phyloP scores from a whole-genome alignment of 92 coral and sea anemone genomes.

The Muricea muricata region DNA sequence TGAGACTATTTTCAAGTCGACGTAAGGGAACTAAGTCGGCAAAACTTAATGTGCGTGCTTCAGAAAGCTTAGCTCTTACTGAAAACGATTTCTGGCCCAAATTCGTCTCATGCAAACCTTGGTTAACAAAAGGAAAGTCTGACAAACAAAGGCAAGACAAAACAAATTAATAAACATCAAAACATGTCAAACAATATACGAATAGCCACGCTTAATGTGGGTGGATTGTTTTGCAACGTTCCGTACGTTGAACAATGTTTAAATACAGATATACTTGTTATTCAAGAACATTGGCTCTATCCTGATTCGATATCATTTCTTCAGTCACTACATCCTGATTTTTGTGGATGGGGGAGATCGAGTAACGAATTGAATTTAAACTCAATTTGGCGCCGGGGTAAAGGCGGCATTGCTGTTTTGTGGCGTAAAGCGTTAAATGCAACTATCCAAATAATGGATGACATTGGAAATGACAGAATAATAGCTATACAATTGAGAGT shows the following conservation, averaged over 20 bases:
- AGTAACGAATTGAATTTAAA: neutral
- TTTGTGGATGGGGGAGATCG: neutral
- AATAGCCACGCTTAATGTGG: conserved; percentile 10
- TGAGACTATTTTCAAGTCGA: neutral
- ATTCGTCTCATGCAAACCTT: neutral
- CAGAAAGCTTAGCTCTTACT: neutral
- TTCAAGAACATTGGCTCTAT: neutral
- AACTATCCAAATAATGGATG: neutral
- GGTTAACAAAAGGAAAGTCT: neutral
- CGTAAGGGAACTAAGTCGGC: conserved; percentile 3
- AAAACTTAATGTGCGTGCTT: neutral
- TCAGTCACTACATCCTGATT: neutral
- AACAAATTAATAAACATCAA: too few relatives aligned
- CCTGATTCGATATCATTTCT: neutral
- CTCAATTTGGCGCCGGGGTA: neutral
- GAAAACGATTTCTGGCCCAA: neutral
- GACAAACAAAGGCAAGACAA: neutral
- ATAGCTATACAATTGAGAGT: neutral
- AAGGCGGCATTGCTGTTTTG: neutral
- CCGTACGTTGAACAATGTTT: neutral
- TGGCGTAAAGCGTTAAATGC: neutral
- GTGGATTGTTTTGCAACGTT: conserved; percentile 2
- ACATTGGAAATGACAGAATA: neutral
- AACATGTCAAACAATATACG: neutral
- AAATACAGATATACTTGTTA: neutral